phyloP scores from a whole-genome alignment of 2,888 invertebrate genomes.

The Gymnoscelis rufifasciata region DNA sequence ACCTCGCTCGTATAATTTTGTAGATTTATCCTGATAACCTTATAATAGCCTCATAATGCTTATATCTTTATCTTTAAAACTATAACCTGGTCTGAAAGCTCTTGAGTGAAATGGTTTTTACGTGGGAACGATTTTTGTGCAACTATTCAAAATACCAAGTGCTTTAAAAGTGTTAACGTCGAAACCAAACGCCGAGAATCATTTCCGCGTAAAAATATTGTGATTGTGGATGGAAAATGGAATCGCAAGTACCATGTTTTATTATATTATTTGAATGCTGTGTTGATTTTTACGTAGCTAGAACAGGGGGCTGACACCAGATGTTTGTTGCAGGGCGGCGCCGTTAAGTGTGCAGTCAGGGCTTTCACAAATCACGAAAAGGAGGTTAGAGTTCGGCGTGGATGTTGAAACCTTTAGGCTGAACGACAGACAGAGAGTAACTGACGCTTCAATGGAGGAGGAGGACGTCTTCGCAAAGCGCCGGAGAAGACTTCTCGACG shows the following conservation, averaged over 20 bases:
- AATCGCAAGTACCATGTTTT: slow-evolving; percentile 74
- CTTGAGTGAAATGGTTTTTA: slow-evolving; percentile 80
- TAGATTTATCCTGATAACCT: slow-evolving; percentile 5
- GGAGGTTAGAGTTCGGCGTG: slow-evolving; percentile 82
- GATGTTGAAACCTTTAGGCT: slow-evolving; percentile 70
- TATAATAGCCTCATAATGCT: slow-evolving; percentile 12
- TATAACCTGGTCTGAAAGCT: slow-evolving; percentile 73
- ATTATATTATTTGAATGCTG: slow-evolving; percentile 37
- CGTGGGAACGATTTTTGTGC: slow-evolving; percentile 80
- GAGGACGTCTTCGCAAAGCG: slow-evolving; percentile 62
- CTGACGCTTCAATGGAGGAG: slow-evolving; percentile 69
- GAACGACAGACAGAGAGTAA: slow-evolving; percentile 58
- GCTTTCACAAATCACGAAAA: slow-evolving; percentile 83
- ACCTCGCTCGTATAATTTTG: slow-evolving; percentile 9
- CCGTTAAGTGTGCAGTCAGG: slow-evolving; percentile 78
- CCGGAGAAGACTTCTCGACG: slow-evolving; percentile 69
- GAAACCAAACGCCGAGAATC: slow-evolving; percentile 77
- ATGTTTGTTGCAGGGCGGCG: slow-evolving; percentile 72
- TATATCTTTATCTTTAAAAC: slow-evolving; percentile 35
- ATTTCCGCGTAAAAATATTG: slow-evolving; percentile 79
- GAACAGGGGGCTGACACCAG: slow-evolving; percentile 36
- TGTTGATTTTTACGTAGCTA: slow-evolving; percentile 25
- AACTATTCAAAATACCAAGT: slow-evolving; percentile 56
- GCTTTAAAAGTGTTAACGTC: slow-evolving; percentile 69
- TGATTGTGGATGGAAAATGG: slow-evolving; percentile 78